phyloP scores from a whole-genome alignment of 2,797 vertebrate genomes.

The Schizothorax lantsangensis region DNA sequence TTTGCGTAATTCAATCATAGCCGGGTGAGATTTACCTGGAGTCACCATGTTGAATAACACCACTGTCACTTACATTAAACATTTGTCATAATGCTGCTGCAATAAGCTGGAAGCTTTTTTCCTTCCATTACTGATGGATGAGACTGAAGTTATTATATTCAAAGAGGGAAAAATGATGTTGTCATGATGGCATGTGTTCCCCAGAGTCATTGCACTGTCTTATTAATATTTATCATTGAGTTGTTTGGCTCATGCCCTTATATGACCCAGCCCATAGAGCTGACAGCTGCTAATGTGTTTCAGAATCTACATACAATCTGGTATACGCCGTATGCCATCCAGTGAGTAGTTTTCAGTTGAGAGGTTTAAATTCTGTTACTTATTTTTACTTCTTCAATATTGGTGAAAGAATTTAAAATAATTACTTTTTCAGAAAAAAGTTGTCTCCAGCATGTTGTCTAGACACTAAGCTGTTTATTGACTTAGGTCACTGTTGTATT shows the following conservation, averaged over 20 bases:
- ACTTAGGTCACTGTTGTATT: not conserved
- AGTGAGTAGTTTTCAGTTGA: not conserved
- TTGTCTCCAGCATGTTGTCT: not conserved
- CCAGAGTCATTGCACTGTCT: slow-evolving; percentile 48
- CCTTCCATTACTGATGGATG: slow-evolving; percentile 27
- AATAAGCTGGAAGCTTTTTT: slow-evolving; percentile 21
- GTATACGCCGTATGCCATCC: slow-evolving; percentile 24
- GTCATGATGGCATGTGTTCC: slow-evolving; percentile 55
- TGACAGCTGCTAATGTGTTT: slow-evolving; percentile 54
- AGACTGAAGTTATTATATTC: slow-evolving; percentile 39
- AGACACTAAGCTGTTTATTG: not conserved
- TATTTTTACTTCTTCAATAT: not conserved
- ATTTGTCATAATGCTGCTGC: not conserved
- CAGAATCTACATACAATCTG: slow-evolving; percentile 47
- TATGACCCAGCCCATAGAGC: slow-evolving; percentile 63
- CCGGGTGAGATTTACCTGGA: not conserved
- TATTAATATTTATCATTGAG: slow-evolving; percentile 77
- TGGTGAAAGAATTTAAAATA: not conserved
- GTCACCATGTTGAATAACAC: not conserved
- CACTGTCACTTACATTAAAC: slow-evolving; percentile 5
- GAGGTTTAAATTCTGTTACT: not conserved
- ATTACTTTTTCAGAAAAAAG: not conserved
- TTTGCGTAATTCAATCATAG: not conserved
- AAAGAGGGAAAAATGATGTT: slow-evolving; percentile 40
- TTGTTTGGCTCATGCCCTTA: slow-evolving; percentile 66